phyloP scores from a whole-genome alignment of 2,888 invertebrate genomes.

The Ctena decussata region DNA sequence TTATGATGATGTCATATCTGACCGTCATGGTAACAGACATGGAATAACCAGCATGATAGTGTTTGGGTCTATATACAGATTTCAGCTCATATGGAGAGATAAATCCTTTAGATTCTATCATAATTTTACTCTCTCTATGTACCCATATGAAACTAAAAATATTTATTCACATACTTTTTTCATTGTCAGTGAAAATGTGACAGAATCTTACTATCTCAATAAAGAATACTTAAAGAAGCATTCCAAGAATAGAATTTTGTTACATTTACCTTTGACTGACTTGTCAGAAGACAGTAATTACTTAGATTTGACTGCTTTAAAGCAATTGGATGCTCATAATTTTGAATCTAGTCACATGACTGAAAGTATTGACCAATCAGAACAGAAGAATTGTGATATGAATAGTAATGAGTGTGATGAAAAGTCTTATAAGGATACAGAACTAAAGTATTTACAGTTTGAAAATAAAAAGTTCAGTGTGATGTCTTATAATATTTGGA shows the following conservation, averaged over 20 bases:
- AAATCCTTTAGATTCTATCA: constrained; percentile 50
- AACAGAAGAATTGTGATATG: background rate
- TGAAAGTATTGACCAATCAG: constrained; percentile 14
- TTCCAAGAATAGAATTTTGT: background rate
- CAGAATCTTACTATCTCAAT: constrained; percentile 11
- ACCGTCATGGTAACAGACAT: constrained; percentile 35
- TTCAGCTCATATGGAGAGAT: constrained; percentile 51
- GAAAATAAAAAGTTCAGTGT: constrained; percentile 36
- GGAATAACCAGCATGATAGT: constrained; percentile 65
- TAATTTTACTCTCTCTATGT: constrained; percentile 65
- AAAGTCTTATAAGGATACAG: background rate
- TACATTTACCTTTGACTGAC: background rate
- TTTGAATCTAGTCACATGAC: constrained; percentile 16
- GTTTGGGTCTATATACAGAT: constrained; percentile 63
- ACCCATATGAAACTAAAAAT: constrained; percentile 50
- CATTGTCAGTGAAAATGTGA: constrained; percentile 30
- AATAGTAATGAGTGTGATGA: constrained; percentile 13
- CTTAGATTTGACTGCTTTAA: background rate
- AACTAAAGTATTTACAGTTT: background rate
- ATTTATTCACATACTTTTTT: constrained; percentile 67
- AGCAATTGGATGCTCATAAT: background rate
- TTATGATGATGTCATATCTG: constrained; percentile 30
- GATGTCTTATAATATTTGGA: constrained; percentile 76
- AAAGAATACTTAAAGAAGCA: background rate
- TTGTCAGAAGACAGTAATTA: background rate